Conservation (phyloP, 2,113 vertebrate genomes). For the Macquaria ambigua region DNA sequence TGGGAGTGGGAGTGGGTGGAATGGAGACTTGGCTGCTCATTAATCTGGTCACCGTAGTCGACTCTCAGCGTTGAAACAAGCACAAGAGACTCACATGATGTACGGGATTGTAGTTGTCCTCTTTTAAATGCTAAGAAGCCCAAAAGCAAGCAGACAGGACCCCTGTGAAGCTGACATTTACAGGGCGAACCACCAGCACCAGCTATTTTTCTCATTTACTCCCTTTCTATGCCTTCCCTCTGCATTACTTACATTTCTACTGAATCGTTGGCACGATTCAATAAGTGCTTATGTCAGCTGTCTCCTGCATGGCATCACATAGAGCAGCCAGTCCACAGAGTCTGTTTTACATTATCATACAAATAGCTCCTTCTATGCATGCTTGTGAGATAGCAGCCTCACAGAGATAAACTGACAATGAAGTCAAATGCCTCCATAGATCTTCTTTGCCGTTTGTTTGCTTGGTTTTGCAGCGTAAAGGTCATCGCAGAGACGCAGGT, state of each 20-base stretch:
- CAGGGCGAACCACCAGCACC: neutral
- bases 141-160: conserved; percentile 2
- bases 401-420: conserved; percentile 44
- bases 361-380: conserved; percentile 50
- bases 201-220: conserved; percentile 21
- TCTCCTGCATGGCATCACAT: conserved; percentile 43
- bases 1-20: conserved; percentile 62
- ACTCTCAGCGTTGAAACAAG: conserved; percentile 29
- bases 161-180: conserved; percentile 30
- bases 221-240: neutral
- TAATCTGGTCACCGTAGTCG: conserved; percentile 60
- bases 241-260: conserved; percentile 27
- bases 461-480: conserved; percentile 27
- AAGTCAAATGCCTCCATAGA: conserved; percentile 40
- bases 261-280: conserved; percentile 42
- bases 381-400: conserved; percentile 6
- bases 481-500: neutral
- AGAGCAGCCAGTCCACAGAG: conserved; percentile 22
- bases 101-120: neutral
- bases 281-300: conserved; percentile 67
- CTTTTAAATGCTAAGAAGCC: conserved; percentile 47
- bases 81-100: conserved; percentile 1
- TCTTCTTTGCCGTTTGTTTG: conserved; percentile 21
- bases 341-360: conserved; percentile 62
- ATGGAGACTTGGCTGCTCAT: conserved; percentile 58